Percentiles rank a stretch among this genome's conserved stretches.
These are phyloP conservation scores for Hymenopus coronatus DNA, from an alignment of 2,888 invertebrate species.

Conservation along the genomic window DNA sequence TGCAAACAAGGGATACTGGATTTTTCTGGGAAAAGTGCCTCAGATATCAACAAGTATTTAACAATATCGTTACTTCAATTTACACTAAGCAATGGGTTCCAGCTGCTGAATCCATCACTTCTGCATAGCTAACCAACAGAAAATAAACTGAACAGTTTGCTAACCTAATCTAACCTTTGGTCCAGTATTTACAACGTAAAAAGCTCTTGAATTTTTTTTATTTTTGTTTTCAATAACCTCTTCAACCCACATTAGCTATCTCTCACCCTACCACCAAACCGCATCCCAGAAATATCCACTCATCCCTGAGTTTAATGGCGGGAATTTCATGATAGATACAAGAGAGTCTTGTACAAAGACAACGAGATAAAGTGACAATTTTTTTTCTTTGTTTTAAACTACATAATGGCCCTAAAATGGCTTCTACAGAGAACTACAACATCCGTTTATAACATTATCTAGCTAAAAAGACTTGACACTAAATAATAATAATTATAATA, in stretches of 20 bases:
- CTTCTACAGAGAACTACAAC: constrained; percentile 22
- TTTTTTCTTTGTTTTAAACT: constrained; percentile 5
- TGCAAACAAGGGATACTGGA: constrained; percentile 31
- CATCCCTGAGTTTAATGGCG: constrained; percentile 33
- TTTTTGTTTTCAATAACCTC: neutral
- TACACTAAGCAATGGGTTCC: neutral
- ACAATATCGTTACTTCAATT: neutral
- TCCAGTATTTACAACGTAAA: constrained; percentile 33
- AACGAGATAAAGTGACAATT: constrained; percentile 24
- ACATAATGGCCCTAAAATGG: constrained; percentile 23
- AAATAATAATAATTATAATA: constrained; percentile 32
- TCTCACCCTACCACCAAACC: constrained; percentile 16
- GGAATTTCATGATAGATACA: constrained; percentile 18
- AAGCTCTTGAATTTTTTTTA: neutral
- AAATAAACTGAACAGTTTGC: constrained; percentile 23
- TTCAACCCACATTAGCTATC: neutral
- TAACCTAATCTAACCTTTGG: constrained; percentile 27
- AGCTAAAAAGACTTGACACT: constrained; percentile 29
- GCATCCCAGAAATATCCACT: constrained; percentile 33
- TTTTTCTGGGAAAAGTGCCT: constrained; percentile 33
- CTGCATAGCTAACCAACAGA: constrained; percentile 18
- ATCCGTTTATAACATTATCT: constrained; percentile 28
- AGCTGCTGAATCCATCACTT: neutral
- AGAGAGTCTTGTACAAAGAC: constrained; percentile 25
- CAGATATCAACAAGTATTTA: constrained; percentile 23